Percentiles rank a stretch among this genome's conserved stretches.
phyloP scores from a whole-genome alignment of 2,888 invertebrate genomes.

The Troides helena region DNA sequence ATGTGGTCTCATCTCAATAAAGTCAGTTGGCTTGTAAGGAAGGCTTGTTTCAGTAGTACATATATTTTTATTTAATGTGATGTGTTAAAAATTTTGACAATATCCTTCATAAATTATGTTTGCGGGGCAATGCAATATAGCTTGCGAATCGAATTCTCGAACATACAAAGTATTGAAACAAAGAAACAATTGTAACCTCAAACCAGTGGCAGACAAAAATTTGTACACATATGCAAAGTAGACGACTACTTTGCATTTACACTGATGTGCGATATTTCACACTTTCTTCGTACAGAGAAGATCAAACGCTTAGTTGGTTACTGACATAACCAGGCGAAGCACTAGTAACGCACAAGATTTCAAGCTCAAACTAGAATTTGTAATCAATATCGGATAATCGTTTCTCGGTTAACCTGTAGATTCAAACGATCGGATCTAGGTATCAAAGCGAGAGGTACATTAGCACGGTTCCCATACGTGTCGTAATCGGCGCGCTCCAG shows the following conservation, averaged over 20 bases:
- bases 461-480: conserved; percentile 64
- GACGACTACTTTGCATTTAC: conserved; percentile 51
- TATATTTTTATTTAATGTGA: background rate
- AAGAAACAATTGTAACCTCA: conserved; percentile 9
- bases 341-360: conserved; percentile 5
- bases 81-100: background rate
- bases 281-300: conserved; percentile 54
- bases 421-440: background rate
- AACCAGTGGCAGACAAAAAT: conserved; percentile 28
- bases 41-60: too few species aligned
- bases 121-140: background rate
- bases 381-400: background rate
- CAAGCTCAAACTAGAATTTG: background rate
- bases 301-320: conserved; percentile 14
- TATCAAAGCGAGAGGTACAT: conserved; percentile 1
- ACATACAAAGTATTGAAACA: background rate
- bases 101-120: background rate
- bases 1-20: too few species aligned
- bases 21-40: too few species aligned
- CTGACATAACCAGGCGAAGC: conserved; percentile 18
- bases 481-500: conserved; percentile 62
- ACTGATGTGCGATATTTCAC: conserved; percentile 64
- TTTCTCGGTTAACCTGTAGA: background rate
- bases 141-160: background rate
- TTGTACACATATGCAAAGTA: conserved; percentile 37